Conservation (phyloP, 1,140 invertebrate genomes). For the Cheumatopsyche charites region DNA sequence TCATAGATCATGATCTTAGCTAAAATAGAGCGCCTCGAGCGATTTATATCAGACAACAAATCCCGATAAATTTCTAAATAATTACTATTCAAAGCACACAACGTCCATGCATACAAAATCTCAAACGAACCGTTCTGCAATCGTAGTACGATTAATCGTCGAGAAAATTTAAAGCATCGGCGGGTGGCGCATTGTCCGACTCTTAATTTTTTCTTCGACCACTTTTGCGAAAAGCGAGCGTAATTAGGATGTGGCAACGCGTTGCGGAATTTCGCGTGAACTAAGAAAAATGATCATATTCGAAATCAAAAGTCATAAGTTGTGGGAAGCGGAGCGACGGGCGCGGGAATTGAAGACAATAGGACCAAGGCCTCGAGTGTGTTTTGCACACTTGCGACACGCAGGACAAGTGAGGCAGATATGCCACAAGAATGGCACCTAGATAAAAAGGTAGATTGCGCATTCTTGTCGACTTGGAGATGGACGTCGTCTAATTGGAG, state of each 20-base stretch:
- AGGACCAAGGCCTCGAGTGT: slow-evolving; percentile 41
- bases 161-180: background rate
- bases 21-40: too few species aligned
- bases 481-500: too few species aligned
- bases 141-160: background rate
- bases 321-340: slow-evolving; percentile 46
- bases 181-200: slow-evolving; percentile 25
- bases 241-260: slow-evolving; percentile 35
- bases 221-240: slow-evolving; percentile 5
- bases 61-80: slow-evolving; percentile 7
- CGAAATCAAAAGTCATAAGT: slow-evolving; percentile 47
- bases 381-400: slow-evolving; percentile 25
- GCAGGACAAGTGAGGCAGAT: background rate
- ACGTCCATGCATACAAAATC: background rate
- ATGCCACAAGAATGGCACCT: background rate
- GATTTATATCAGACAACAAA: too few species aligned
- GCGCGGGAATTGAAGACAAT: slow-evolving; percentile 47
- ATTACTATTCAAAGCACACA: slow-evolving; percentile 15
- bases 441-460: background rate
- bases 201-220: background rate
- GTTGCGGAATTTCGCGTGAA: slow-evolving; percentile 44
- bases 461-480: too few species aligned
- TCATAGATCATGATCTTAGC: too few species aligned
- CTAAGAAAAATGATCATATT: slow-evolving; percentile 43
- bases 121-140: background rate